Percentiles rank a stretch among this genome's conserved stretches.
These are phyloP conservation scores for Morpho deidamia DNA, from an alignment of 2,888 invertebrate species.

Conservation along the genomic window DNA sequence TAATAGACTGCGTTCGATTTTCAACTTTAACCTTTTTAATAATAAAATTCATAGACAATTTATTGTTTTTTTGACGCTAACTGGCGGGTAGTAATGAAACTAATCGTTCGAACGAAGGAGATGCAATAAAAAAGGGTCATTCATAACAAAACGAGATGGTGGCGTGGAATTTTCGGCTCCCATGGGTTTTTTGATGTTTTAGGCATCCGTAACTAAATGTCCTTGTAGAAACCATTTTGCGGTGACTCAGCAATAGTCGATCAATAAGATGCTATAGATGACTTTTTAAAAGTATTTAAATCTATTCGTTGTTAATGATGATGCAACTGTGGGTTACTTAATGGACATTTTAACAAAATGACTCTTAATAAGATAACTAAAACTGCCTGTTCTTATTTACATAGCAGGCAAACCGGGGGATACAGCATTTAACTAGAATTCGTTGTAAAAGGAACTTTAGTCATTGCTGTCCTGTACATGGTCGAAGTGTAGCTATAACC, in stretches of 20 bases:
- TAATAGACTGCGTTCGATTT: slow-evolving; percentile 31
- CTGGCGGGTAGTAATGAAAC: slow-evolving; percentile 31
- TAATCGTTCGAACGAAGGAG: slow-evolving; percentile 40
- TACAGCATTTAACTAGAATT: no score
- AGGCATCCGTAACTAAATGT: slow-evolving; percentile 59
- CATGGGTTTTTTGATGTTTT: slow-evolving; percentile 59
- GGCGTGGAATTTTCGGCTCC: slow-evolving; percentile 62
- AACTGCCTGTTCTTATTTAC: no score
- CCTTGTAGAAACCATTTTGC: slow-evolving; percentile 45
- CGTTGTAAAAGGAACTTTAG: no score
- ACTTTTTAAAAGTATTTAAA: slow-evolving; percentile 1
- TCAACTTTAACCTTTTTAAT: slow-evolving; percentile 33
- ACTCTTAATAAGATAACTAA: neutral
- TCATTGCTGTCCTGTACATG: no score
- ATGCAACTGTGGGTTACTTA: neutral
- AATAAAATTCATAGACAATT: slow-evolving; percentile 23
- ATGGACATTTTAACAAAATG: neutral
- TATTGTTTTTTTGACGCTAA: slow-evolving; percentile 23
- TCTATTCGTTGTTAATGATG: neutral
- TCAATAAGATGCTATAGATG: slow-evolving; percentile 28
- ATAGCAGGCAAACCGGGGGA: no score
- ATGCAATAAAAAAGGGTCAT: slow-evolving; percentile 42
- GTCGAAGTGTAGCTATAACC: no score
- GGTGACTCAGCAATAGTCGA: slow-evolving; percentile 42
- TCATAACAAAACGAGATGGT: slow-evolving; percentile 43